A percentile compares a stretch with the other conserved stretches of the same genome.
Evolutionary conservation across 2,797 vertebrate species (phyloP).

Genomic region (Saguinus oedipus): DNA sequence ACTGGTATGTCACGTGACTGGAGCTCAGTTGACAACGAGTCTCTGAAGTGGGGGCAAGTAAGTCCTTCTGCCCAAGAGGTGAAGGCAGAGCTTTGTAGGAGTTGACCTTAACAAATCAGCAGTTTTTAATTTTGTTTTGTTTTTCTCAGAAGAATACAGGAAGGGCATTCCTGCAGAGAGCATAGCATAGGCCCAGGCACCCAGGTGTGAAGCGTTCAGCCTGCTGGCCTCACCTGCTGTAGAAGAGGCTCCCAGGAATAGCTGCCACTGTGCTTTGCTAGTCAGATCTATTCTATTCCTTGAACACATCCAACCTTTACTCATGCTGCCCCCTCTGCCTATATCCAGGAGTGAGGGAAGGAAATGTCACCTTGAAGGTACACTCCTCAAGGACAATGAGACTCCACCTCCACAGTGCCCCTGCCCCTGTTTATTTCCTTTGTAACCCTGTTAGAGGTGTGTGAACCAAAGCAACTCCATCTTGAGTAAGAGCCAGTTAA

Average conservation of each 20-base stretch:
- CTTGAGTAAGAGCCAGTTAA: no score
- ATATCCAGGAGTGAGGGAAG: neutral
- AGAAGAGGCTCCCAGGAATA: neutral
- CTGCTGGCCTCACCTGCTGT: neutral
- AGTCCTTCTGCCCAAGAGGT: neutral
- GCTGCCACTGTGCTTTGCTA: neutral
- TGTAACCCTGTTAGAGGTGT: neutral
- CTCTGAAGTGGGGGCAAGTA: neutral
- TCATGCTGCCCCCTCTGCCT: neutral
- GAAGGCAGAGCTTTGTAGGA: neutral
- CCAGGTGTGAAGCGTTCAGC: neutral
- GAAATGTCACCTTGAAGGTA: neutral
- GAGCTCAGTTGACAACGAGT: neutral
- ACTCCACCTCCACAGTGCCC: neutral
- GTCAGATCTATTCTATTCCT: neutral
- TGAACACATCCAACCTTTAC: neutral
- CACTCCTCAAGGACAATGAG: neutral
- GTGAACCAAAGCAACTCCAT: no score
- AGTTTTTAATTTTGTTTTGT: neutral
- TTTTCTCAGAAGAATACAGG: neutral
- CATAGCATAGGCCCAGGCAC: neutral
- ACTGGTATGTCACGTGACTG: neutral
- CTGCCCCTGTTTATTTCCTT: neutral
- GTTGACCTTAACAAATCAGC: neutral
- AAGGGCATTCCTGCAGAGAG: neutral